Evolutionary conservation across 2,113 vertebrate species (phyloP).

Genomic region (Sturnira hondurensis): DNA sequence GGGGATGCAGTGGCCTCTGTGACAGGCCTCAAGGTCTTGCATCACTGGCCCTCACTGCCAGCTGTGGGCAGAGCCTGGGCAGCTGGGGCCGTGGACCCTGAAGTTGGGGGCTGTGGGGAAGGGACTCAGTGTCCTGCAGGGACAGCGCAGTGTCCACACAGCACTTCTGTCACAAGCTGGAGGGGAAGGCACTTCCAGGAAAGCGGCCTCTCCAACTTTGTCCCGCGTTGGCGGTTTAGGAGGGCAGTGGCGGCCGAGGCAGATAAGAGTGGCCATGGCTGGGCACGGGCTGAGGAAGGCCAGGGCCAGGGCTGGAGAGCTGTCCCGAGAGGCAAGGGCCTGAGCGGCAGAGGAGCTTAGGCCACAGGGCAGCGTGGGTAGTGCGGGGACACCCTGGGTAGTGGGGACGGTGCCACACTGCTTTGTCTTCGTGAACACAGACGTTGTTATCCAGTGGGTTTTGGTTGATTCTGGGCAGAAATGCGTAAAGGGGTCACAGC

Average conservation of each 20-base stretch:
- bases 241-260: background rate
- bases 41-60: background rate
- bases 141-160: background rate
- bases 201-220: accelerated
- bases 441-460: background rate
- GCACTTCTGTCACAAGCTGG: background rate
- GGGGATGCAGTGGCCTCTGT: background rate
- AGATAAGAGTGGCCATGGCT: accelerated
- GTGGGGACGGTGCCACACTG: accelerated
- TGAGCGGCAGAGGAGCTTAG: accelerated
- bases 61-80: background rate
- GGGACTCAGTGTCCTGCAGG: background rate
- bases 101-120: too few species aligned
- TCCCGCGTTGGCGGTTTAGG: accelerated
- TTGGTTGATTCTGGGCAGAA: background rate
- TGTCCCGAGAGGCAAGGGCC: background rate
- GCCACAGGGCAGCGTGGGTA: accelerated
- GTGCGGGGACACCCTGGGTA: accelerated
- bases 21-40: background rate
- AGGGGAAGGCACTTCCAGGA: background rate
- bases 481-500: accelerated
- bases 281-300: background rate
- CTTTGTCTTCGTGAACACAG: background rate
- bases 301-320: background rate
- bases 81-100: background rate